Evolutionary conservation across 2,113 vertebrate species (phyloP), one percentile per base, ranked within the genome.

Genomic region (Uria lomvia): DNA sequence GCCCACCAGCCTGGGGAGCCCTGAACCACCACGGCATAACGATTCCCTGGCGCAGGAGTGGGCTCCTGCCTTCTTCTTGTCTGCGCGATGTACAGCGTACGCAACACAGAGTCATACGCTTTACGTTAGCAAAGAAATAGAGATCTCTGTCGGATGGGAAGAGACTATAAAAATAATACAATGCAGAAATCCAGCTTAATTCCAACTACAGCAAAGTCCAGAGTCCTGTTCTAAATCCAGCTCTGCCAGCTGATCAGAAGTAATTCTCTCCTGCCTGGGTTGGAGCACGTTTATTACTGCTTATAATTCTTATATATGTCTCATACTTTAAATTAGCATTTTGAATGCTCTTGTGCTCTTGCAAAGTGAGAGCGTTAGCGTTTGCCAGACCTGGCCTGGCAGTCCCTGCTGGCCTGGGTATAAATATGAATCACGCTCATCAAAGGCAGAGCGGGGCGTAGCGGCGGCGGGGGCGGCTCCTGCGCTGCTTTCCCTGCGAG

Each of bases 81-180:
- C 81, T 5, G 75, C 82, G 62, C 70, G 47, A 16, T 4, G 30
- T 26, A 4, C 20, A 27, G 52, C 1, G 21, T 5, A 19, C 1
- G 4, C 53, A 85, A 49, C 36, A 26, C 15, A 15, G 56, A 53
- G 24, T 55, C 63, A 76, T 17, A 40, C 9, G 26, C 79, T 81
- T 60, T 22, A 27, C 5, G 45, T 65, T 72, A 95, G 76, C 83
- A 55, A 70, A 84, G 83, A 74, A 50, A 16, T 0, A 50, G 68
- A 86, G 86, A 89, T 82, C 58, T 78, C 73, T 56, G 49, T 82
- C 13, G 6, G 80, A 73, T 15, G 67, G 58, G 89, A 86, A 81
- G 89, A 95, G 80, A 79, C 91, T 38, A 59, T 91, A 90, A 89
- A 96, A 92, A 70, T 92, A 97, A 96, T 67, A 68, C 29, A 94